Percentiles rank a stretch among this genome's conserved stretches.
These are phyloP conservation scores for Nematostella vectensis DNA, from an alignment of 92 coral and sea anemone genomes.

Conservation along the genomic window DNA sequence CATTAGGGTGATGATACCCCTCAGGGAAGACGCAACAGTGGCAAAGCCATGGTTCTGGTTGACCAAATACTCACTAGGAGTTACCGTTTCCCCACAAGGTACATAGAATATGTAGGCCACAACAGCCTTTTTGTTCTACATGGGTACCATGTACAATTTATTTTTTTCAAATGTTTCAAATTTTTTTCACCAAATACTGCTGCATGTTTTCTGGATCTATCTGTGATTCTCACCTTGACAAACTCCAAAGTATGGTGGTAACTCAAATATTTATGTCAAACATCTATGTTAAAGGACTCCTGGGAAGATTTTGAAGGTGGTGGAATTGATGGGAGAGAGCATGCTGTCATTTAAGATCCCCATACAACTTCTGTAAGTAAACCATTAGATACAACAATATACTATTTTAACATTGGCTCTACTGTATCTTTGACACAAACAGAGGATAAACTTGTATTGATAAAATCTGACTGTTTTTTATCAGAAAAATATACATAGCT, in stretches of 20 bases:
- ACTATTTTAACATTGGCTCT: too few relatives aligned
- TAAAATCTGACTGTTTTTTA: too few relatives aligned
- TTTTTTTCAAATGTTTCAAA: neutral
- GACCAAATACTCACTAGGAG: conserved; percentile 78
- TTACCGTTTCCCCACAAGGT: conserved; percentile 94
- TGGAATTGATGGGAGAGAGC: conserved; percentile 97
- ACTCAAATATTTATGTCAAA: too few relatives aligned
- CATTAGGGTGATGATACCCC: conserved; percentile 18
- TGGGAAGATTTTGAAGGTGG: conserved; percentile 55
- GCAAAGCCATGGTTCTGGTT: conserved; percentile 67
- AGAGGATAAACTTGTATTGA: too few relatives aligned
- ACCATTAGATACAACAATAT: too few relatives aligned
- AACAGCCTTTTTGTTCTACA: too few relatives aligned
- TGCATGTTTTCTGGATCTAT: too few relatives aligned
- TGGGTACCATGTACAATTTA: too few relatives aligned
- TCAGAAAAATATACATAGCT: conserved; percentile 84
- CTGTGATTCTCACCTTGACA: too few relatives aligned
- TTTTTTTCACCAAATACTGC: neutral
- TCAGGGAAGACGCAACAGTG: conserved; percentile 48
- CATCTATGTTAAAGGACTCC: conserved; percentile 18
- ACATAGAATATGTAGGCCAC: too few relatives aligned
- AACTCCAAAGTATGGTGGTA: too few relatives aligned
- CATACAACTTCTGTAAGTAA: conserved; percentile 87
- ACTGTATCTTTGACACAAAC: too few relatives aligned
- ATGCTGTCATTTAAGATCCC: conserved; percentile 86